Conservation (phyloP, 2,797 vertebrate species). For the Holocentrus rufus region DNA sequence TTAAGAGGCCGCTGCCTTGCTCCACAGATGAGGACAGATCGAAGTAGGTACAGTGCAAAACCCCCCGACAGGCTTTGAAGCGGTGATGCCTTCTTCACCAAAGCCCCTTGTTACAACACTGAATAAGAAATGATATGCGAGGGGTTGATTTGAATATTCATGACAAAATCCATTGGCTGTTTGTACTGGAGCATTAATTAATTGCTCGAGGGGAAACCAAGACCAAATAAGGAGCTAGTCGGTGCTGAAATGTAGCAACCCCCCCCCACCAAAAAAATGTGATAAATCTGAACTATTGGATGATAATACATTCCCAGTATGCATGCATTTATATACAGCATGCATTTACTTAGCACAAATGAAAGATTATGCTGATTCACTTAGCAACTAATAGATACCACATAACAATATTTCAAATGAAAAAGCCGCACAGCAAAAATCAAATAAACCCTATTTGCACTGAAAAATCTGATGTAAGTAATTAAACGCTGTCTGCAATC, state of each 20-base stretch:
- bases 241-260: constrained; percentile 40
- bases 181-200: constrained; percentile 99
- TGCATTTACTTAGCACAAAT: neutral
- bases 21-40: constrained; percentile 41
- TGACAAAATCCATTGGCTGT: constrained; percentile 97
- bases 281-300: constrained; percentile 33
- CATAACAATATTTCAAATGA: neutral
- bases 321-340: constrained; percentile 24
- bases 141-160: constrained; percentile 99
- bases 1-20: neutral
- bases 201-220: constrained; percentile 93
- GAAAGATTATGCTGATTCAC: constrained; percentile 17
- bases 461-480: constrained; percentile 10
- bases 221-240: constrained; percentile 75
- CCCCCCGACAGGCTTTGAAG: constrained; percentile 56
- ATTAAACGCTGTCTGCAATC: neutral
- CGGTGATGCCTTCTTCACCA: constrained; percentile 45
- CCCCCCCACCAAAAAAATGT: constrained; percentile 51
- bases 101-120: constrained; percentile 64
- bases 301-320: constrained; percentile 19
- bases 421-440: constrained; percentile 13
- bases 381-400: constrained; percentile 25
- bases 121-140: constrained; percentile 77
- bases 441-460: neutral
- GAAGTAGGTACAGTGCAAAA: constrained; percentile 5